Conservation (phyloP, 2,888 invertebrate genomes). For the Acleris laterana region DNA sequence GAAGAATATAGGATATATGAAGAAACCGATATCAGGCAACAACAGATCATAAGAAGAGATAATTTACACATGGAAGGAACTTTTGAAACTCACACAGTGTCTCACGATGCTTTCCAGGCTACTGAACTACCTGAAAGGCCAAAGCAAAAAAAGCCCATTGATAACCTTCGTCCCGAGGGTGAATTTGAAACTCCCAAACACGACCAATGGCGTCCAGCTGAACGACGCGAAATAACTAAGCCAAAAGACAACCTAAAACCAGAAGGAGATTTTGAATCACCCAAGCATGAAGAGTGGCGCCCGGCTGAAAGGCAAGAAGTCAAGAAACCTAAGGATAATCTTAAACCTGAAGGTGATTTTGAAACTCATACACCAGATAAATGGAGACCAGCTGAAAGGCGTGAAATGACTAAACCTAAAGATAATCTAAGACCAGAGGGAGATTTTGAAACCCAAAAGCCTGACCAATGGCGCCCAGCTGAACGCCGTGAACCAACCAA, state of each 20-base stretch:
- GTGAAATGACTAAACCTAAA: slow-evolving; percentile 57
- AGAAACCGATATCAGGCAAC: slow-evolving; percentile 79
- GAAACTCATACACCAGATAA: slow-evolving; percentile 69
- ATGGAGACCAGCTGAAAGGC: slow-evolving; percentile 68
- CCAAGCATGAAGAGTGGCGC: slow-evolving; percentile 67
- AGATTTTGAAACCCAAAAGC: slow-evolving; percentile 67
- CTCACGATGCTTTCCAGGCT: slow-evolving; percentile 65
- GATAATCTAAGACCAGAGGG: slow-evolving; percentile 83
- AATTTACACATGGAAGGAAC: slow-evolving; percentile 81
- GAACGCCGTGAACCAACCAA: slow-evolving; percentile 59
- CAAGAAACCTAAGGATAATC: slow-evolving; percentile 77
- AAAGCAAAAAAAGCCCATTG: slow-evolving; percentile 80
- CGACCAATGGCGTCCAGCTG: slow-evolving; percentile 79
- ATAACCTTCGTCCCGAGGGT: slow-evolving; percentile 85
- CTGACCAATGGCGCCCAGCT: slow-evolving; percentile 60
- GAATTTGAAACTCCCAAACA: slow-evolving; percentile 72
- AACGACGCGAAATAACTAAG: slow-evolving; percentile 78
- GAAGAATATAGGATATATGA: slow-evolving; percentile 87
- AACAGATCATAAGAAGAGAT: slow-evolving; percentile 72
- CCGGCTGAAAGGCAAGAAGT: slow-evolving; percentile 66
- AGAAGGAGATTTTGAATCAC: slow-evolving; percentile 83
- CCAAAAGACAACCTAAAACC: slow-evolving; percentile 85
- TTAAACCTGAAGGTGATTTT: slow-evolving; percentile 79
- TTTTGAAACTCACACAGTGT: slow-evolving; percentile 76
- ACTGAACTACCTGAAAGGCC: slow-evolving; percentile 75